Percentiles rank a stretch among this genome's conserved stretches.
phyloP scores from a whole-genome alignment of 2,113 vertebrate genomes.

The Pogona vitticeps region DNA sequence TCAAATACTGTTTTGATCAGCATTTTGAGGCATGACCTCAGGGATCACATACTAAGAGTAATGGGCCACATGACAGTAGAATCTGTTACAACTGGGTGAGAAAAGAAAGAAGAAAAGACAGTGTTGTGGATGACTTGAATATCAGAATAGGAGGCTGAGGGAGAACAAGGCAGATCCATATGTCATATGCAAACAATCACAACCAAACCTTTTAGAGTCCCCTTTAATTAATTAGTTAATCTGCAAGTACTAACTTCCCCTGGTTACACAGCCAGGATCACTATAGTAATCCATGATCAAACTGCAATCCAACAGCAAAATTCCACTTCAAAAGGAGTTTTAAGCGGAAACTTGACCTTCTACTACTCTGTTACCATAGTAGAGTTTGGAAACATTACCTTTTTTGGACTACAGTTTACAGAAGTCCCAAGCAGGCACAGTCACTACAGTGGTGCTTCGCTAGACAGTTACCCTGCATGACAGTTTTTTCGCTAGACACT shows the following conservation, averaged over 20 bases:
- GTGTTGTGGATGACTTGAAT: neutral
- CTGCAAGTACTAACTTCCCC: neutral
- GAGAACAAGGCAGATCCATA: neutral
- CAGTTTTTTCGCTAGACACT: no score
- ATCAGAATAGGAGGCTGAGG: neutral
- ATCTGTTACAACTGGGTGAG: no score
- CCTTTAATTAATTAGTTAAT: neutral
- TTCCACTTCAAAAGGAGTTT: neutral
- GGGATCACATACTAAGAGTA: neutral
- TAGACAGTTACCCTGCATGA: no score
- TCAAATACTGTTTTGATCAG: constrained; percentile 54
- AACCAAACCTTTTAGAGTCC: neutral
- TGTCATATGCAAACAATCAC: neutral
- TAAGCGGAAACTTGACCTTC: neutral
- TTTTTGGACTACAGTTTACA: no score
- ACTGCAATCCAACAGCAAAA: neutral
- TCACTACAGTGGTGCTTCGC: no score
- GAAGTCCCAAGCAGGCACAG: no score
- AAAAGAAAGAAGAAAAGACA: neutral
- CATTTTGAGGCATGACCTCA: constrained; percentile 19
- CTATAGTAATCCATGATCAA: neutral
- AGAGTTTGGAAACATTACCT: no score
- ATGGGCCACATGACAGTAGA: neutral
- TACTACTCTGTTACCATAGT: neutral
- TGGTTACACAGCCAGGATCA: neutral